phyloP scores from a whole-genome alignment of 2,888 invertebrate genomes.

The Cyclophora punctaria region DNA sequence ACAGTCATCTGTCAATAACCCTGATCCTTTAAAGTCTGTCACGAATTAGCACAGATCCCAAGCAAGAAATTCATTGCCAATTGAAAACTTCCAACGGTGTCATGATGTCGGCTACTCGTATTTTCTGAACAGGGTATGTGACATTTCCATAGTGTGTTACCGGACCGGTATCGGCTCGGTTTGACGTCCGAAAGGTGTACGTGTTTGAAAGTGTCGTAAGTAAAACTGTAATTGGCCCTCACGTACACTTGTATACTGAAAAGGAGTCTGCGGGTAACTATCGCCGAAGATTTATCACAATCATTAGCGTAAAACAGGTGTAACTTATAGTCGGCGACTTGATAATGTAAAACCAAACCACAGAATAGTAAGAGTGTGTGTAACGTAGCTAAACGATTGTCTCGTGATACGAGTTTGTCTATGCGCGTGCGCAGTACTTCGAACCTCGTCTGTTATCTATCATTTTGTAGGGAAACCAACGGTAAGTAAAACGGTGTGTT shows the following conservation, averaged over 20 bases:
- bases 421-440: not conserved
- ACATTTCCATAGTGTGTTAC: not conserved
- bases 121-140: too few species aligned
- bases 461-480: not conserved
- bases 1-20: too few species aligned
- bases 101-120: too few species aligned
- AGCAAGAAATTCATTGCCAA: too few species aligned
- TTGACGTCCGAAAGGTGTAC: not conserved
- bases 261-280: not conserved
- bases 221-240: not conserved
- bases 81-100: too few species aligned
- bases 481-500: slow-evolving; percentile 5
- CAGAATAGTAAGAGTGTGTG: too few species aligned
- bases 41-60: too few species aligned
- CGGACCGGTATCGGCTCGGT: not conserved
- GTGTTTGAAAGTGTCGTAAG: not conserved
- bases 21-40: too few species aligned
- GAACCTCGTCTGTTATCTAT: not conserved
- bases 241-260: not conserved
- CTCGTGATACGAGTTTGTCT: not conserved
- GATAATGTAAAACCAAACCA: too few species aligned
- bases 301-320: not conserved
- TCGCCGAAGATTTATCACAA: not conserved
- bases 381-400: too few species aligned
- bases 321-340: too few species aligned